phyloP scores from a whole-genome alignment of 2,888 invertebrate genomes.

The Colletes collaris region DNA sequence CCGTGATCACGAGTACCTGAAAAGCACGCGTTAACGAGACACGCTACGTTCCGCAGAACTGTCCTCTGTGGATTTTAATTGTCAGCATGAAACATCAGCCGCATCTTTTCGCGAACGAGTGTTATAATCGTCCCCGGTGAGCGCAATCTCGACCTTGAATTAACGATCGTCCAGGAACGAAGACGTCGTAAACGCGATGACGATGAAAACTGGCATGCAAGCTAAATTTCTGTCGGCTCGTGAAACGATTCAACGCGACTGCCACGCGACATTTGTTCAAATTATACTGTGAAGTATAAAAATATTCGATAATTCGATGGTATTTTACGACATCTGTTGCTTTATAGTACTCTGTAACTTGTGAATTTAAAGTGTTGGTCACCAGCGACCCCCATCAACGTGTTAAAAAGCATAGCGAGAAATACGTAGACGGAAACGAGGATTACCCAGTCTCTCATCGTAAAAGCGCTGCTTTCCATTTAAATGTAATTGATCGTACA shows the following conservation, averaged over 20 bases:
- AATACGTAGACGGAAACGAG: no score
- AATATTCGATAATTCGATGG: not conserved
- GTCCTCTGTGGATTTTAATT: constrained; percentile 63
- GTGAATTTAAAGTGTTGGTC: no score
- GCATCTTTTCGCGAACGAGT: constrained; percentile 17
- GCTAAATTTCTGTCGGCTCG: not conserved
- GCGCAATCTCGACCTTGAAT: constrained; percentile 36
- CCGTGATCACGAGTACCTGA: not conserved
- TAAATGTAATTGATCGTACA: no score
- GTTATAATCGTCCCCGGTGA: constrained; percentile 16
- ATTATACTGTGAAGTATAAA: no score
- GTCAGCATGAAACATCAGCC: constrained; percentile 34
- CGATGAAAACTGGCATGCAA: constrained; percentile 5
- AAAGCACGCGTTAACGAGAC: constrained; percentile 52
- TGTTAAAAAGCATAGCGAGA: no score
- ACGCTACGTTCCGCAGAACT: constrained; percentile 38
- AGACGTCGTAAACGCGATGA: not conserved
- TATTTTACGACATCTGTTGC: not conserved
- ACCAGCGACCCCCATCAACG: no score
- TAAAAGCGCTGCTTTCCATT: constrained; percentile 3
- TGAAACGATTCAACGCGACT: not conserved
- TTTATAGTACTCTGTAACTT: no score
- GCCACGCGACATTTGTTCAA: no score
- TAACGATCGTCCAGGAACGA: constrained; percentile 18
- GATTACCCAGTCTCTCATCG: constrained; percentile 12